phyloP scores from a whole-genome alignment of 2,888 invertebrate genomes.

The Lagria hirta region DNA sequence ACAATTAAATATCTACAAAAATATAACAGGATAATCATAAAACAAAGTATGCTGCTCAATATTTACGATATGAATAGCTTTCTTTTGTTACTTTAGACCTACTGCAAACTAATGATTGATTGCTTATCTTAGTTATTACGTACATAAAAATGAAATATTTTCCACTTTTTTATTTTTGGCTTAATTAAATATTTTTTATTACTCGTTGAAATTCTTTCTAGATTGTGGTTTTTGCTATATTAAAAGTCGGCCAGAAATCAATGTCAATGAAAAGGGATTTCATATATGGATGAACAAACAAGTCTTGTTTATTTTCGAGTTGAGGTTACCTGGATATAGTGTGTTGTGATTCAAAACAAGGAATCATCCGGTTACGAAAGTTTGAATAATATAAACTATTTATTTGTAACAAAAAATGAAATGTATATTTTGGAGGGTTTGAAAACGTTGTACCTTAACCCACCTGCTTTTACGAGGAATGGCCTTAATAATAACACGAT shows the following conservation, averaged over 20 bases:
- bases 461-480: conserved; percentile 31
- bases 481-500: conserved; percentile 33
- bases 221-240: neutral
- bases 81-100: no score
- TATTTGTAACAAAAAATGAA: conserved; percentile 20
- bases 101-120: no score
- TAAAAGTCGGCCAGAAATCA: no score
- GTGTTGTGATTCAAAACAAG: conserved; percentile 18
- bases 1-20: no score
- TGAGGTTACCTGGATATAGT: conserved; percentile 12
- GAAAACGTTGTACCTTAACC: conserved; percentile 28
- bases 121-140: neutral
- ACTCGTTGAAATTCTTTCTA: neutral
- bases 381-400: conserved; percentile 19
- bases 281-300: neutral
- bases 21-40: no score
- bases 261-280: no score
- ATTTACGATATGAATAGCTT: no score
- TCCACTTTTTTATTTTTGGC: neutral
- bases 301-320: no score
- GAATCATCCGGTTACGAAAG: conserved; percentile 13
- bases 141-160: no score
- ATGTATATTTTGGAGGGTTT: conserved; percentile 30
- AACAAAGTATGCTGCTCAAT: no score
- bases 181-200: neutral